Evolutionary conservation across 2,888 invertebrate species (phyloP), one percentile per base, ranked within the genome.

Genomic region (Noctua pronuba): DNA sequence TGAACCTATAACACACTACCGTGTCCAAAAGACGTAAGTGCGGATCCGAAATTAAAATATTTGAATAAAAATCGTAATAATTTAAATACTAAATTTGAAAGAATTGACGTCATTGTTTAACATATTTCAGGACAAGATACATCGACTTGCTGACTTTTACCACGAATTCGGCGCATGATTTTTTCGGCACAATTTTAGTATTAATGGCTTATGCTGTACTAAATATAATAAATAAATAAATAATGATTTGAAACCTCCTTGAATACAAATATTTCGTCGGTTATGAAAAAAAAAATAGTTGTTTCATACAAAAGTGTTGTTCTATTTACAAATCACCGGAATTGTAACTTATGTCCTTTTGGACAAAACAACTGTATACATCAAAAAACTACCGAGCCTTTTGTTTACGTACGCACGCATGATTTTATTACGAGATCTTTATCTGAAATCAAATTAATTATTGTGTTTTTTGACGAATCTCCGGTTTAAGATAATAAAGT

Each of bases 1-100:
- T 94, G 94, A 93, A 93, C 91, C 73, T 74, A 64, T 68, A 64
- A 38, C 10, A 79, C 46, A 58, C 28, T 13, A 68, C 73, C 65
- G 10, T 73, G 49, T 67, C 38, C 73, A 73, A 84, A 79, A 16
- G 58, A 58, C 71, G 65, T 85, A 84, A 62, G 72, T 74, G 38
- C 35, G n/a, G 21, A 44, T 41, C 41, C 46, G 1, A 79, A 73
- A 73, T 31, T 55, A 1, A 31, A 1, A 16, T 58, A 38, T 64
- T 21, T 7, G 52, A 77, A 64, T 49, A 73, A 64, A 31, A 38
- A 13, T 38, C 2, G 8, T 31, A 60, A 21, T 31, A 4, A 2
- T 18, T 35, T 10, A 21, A 21, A 35, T 10, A 35, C 4, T 62
- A 10, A 31, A 60, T 10, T 31, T 60, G 1, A 35, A 60, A 31